Percentiles rank a stretch among this genome's conserved stretches.
Evolutionary conservation across 2,888 invertebrate species (phyloP).

Genomic region (Hydropsyche betteni): DNA sequence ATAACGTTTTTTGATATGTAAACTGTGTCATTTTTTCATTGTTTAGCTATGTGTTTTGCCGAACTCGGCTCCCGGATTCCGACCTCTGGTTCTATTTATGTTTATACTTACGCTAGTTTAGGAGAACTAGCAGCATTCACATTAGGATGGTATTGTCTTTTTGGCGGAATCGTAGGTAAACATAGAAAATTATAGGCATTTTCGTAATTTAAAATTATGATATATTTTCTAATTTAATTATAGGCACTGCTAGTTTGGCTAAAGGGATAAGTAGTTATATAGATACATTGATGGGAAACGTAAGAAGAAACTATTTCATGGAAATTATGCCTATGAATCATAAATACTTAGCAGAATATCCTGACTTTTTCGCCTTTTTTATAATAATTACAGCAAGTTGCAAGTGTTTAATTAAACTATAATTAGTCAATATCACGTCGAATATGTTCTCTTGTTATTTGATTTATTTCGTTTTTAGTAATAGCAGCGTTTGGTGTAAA

Average conservation of each 20-base stretch:
- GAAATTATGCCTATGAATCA: slow-evolving; percentile 69
- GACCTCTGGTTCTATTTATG: slow-evolving; percentile 84
- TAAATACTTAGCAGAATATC: slow-evolving; percentile 71
- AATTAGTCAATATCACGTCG: slow-evolving; percentile 56
- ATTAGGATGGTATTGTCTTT: slow-evolving; percentile 85
- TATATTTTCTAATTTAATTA: too few species aligned
- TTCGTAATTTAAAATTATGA: too few species aligned
- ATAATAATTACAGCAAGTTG: slow-evolving; percentile 70
- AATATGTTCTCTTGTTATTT: not conserved
- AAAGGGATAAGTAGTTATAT: slow-evolving; percentile 78
- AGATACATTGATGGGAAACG: slow-evolving; percentile 70
- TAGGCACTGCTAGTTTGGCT: slow-evolving; percentile 80
- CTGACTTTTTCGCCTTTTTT: slow-evolving; percentile 75
- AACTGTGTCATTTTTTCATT: not conserved
- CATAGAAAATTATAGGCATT: not conserved
- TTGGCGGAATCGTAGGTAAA: slow-evolving; percentile 81
- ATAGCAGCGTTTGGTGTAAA: slow-evolving; percentile 78
- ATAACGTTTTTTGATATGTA: not conserved
- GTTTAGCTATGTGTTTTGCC: slow-evolving; percentile 78
- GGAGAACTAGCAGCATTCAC: slow-evolving; percentile 83
- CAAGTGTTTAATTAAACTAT: slow-evolving; percentile 51
- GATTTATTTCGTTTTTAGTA: slow-evolving; percentile 54
- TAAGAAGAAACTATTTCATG: slow-evolving; percentile 66
- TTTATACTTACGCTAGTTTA: slow-evolving; percentile 84
- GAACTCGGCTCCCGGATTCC: slow-evolving; percentile 84